Evolutionary conservation across 2,113 vertebrate genomes (phyloP).

Genomic region (Microtus ochrogaster): DNA sequence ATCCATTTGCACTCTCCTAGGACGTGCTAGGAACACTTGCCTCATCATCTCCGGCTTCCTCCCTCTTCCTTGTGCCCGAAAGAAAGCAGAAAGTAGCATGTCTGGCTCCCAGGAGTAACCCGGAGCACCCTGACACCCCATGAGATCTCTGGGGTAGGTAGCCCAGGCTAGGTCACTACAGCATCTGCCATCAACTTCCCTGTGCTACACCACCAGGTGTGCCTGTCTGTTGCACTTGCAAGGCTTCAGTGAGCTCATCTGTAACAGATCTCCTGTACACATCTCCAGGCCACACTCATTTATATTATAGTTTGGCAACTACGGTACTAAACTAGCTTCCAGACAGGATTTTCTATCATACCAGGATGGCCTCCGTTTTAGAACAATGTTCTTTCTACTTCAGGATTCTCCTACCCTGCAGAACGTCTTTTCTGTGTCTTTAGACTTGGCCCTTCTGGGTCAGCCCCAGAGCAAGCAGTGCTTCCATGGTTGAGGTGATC

Average conservation of each 20-base stretch:
- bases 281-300: background rate
- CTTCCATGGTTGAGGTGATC: background rate
- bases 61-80: background rate
- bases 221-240: background rate
- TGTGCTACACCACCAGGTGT: background rate
- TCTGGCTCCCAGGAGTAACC: background rate
- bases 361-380: background rate
- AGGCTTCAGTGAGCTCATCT: background rate
- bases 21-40: background rate
- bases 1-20: constrained; percentile 63
- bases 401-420: background rate
- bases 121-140: background rate
- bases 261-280: background rate
- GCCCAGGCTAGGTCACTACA: background rate
- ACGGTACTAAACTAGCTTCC: background rate
- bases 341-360: background rate
- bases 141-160: background rate
- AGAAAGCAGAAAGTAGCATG: background rate
- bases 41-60: background rate
- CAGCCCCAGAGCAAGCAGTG: background rate
- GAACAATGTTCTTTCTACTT: background rate
- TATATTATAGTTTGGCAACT: background rate
- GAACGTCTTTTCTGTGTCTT: background rate
- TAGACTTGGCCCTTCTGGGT: background rate
- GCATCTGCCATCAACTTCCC: background rate